These are phyloP conservation scores for Apis florea DNA, from an alignment of 1,140 invertebrate genomes.

Conservation along the genomic window DNA sequence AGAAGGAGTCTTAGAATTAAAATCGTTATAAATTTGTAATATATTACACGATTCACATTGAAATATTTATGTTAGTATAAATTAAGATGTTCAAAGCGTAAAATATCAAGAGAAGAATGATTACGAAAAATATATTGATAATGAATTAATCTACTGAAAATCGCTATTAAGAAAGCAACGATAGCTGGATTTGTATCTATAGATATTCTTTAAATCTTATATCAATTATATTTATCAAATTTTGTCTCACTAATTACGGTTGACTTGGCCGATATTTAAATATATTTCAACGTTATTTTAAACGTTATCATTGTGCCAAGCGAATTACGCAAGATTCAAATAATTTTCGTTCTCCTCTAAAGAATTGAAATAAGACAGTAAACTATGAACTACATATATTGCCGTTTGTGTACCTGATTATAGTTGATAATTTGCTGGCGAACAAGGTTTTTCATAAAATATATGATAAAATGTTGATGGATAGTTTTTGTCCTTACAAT, in stretches of 20 bases:
- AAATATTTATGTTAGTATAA: constrained; percentile 5
- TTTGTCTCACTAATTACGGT: background rate
- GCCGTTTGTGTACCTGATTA: constrained; percentile 54
- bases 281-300: background rate
- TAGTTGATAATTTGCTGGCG: constrained; percentile 35
- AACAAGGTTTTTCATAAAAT: background rate
- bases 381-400: constrained; percentile 20
- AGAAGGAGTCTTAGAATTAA: constrained; percentile 17
- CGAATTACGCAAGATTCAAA: background rate
- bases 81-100: background rate
- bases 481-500: constrained; percentile 1
- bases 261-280: constrained; percentile 13
- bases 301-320: constrained; percentile 36
- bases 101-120: background rate
- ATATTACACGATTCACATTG: constrained; percentile 5
- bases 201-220: background rate
- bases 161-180: background rate
- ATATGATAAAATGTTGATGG: background rate
- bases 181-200: constrained; percentile 11
- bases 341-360: background rate
- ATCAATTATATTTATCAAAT: background rate
- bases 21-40: constrained; percentile 31
- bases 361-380: background rate
- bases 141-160: background rate
- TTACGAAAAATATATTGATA: background rate